Conservation (phyloP, 2,888 invertebrate genomes). For the Scaptomyza reducta region DNA sequence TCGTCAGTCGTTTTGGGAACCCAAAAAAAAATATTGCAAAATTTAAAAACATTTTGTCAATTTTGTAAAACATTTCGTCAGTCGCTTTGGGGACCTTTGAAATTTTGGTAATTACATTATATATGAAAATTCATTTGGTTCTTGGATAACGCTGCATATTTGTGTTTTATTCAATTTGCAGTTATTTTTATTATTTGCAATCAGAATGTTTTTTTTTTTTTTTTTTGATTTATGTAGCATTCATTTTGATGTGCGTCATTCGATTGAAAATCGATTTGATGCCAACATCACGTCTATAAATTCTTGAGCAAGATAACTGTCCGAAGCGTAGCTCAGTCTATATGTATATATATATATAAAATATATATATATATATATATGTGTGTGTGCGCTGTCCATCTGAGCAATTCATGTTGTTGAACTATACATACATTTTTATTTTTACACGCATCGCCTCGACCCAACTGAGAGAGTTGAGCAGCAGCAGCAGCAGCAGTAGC, state of each 20-base stretch:
- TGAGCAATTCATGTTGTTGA: slow-evolving; percentile 34
- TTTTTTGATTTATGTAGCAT: too few relatives aligned
- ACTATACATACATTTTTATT: slow-evolving; percentile 50
- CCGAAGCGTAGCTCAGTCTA: slow-evolving; percentile 3
- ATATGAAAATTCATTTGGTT: background rate
- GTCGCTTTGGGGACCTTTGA: slow-evolving; percentile 29
- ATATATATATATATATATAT: background rate
- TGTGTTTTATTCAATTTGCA: too few relatives aligned
- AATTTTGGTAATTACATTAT: background rate
- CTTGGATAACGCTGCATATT: slow-evolving; percentile 17
- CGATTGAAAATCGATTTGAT: slow-evolving; percentile 52
- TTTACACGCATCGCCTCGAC: slow-evolving; percentile 29
- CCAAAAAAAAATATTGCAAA: slow-evolving; percentile 10
- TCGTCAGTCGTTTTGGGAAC: slow-evolving; percentile 22
- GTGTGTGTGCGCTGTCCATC: slow-evolving; percentile 33
- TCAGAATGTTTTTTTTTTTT: too few relatives aligned
- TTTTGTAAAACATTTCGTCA: slow-evolving; percentile 40
- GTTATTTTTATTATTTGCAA: too few relatives aligned
- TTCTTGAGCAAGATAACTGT: slow-evolving; percentile 23
- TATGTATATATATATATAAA: background rate
- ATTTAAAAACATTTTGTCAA: slow-evolving; percentile 28
- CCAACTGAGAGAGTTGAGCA: background rate
- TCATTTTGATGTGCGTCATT: slow-evolving; percentile 44
- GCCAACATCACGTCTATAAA: slow-evolving; percentile 32
- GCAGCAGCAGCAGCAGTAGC: too few relatives aligned